These are phyloP conservation scores for Macrosteles quadrilineatus DNA, from an alignment of 1,140 invertebrate species.

Conservation along the genomic window DNA sequence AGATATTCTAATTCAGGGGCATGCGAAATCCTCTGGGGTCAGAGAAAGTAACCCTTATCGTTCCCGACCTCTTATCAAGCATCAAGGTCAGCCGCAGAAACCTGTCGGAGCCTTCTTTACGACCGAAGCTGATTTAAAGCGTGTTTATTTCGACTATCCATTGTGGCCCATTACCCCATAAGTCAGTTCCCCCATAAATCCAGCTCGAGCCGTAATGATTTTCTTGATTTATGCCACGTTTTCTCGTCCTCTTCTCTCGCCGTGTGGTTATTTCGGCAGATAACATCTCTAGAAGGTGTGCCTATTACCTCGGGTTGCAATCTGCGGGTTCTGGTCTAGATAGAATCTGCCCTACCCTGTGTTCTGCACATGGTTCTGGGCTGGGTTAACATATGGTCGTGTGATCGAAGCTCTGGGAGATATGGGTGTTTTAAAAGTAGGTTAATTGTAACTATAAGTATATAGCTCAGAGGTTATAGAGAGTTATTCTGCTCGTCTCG, in stretches of 20 bases:
- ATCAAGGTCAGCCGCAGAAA: too few relatives aligned
- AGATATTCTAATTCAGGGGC: too few relatives aligned
- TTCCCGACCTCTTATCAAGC: too few relatives aligned
- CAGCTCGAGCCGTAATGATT: not conserved
- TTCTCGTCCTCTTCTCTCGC: not conserved
- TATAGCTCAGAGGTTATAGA: too few relatives aligned
- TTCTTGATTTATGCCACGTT: constrained; percentile 11
- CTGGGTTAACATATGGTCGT: not conserved
- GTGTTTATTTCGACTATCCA: constrained; percentile 14
- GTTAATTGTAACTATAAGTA: too few relatives aligned
- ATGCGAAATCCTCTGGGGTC: too few relatives aligned
- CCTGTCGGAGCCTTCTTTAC: constrained; percentile 3
- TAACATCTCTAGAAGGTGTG: not conserved
- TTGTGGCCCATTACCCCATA: not conserved
- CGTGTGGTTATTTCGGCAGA: not conserved
- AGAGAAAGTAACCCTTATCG: too few relatives aligned
- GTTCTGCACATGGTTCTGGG: not conserved
- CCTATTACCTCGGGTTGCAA: not conserved
- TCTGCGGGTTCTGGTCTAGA: not conserved
- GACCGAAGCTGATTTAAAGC: constrained; percentile 9
- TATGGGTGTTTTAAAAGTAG: too few relatives aligned
- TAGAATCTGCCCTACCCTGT: not conserved
- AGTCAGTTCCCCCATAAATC: not conserved
- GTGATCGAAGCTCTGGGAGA: too few relatives aligned
- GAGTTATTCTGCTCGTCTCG: too few relatives aligned